These are phyloP conservation scores for Zophobas atratus DNA, from an alignment of 1,140 invertebrate genomes.

Conservation along the genomic window DNA sequence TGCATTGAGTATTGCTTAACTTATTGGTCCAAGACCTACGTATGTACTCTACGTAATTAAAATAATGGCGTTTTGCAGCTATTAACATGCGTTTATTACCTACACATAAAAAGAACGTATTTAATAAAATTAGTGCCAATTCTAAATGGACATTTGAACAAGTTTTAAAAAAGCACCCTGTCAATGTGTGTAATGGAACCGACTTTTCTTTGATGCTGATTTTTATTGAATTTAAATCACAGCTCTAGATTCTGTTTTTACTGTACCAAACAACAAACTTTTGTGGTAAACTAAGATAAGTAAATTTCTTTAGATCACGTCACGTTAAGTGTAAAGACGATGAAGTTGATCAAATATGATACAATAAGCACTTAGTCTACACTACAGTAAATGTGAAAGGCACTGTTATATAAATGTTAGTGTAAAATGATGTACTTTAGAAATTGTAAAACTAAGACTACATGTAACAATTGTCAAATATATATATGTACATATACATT, in stretches of 20 bases:
- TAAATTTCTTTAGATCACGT: not conserved
- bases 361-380: constrained; percentile 34
- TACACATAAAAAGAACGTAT: not conserved
- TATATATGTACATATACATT: constrained; percentile 45
- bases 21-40: constrained; percentile 1
- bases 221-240: constrained; percentile 8
- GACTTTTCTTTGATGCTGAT: not conserved
- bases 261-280: constrained; percentile 7
- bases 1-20: constrained; percentile 27
- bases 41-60: not conserved
- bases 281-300: not conserved
- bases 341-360: constrained; percentile 5
- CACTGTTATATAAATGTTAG: constrained; percentile 45
- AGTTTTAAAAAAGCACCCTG: constrained; percentile 13
- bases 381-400: constrained; percentile 43
- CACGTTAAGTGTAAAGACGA: constrained; percentile 6
- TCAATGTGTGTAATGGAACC: not conserved
- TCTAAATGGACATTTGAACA: not conserved
- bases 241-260: constrained; percentile 6
- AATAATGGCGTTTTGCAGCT: constrained; percentile 16
- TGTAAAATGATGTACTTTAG: constrained; percentile 45
- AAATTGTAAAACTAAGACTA: constrained; percentile 45
- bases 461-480: constrained; percentile 37
- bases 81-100: constrained; percentile 12
- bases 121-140: constrained; percentile 17